Percentiles rank a stretch among this genome's conserved stretches.
These are phyloP conservation scores for Holcopasites calliopsidis DNA, from an alignment of 1,140 invertebrate genomes.

Conservation along the genomic window DNA sequence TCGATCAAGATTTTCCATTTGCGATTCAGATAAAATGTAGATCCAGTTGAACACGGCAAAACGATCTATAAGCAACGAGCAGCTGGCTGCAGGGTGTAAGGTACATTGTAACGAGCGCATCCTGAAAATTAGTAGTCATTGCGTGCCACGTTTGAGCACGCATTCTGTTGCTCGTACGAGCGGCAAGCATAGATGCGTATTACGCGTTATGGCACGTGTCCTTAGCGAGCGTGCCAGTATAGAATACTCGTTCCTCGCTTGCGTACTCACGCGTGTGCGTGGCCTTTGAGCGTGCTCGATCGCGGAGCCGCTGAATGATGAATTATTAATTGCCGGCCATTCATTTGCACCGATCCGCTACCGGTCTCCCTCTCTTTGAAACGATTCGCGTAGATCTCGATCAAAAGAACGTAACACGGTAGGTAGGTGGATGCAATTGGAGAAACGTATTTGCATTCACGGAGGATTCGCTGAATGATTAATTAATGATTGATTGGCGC, in stretches of 20 bases:
- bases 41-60: background rate
- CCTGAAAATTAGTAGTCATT: conserved; percentile 50
- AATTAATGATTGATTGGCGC: background rate
- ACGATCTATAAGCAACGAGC: background rate
- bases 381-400: conserved; percentile 8
- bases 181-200: conserved; percentile 25
- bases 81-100: background rate
- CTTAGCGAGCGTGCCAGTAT: conserved; percentile 11
- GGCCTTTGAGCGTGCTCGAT: conserved; percentile 29
- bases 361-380: conserved; percentile 9
- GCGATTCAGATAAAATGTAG: background rate
- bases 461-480: background rate
- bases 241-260: conserved; percentile 4
- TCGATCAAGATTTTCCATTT: background rate
- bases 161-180: conserved; percentile 1
- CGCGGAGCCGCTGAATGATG: conserved; percentile 36
- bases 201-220: conserved; percentile 47
- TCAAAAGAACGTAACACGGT: conserved; percentile 19
- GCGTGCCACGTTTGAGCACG: conserved; percentile 39
- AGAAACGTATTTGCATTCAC: conserved; percentile 1
- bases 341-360: conserved; percentile 38
- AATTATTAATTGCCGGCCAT: conserved; percentile 58
- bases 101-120: background rate
- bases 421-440: background rate
- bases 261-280: conserved; percentile 19